Percentiles rank a stretch among this genome's conserved stretches.
phyloP scores from a whole-genome alignment of 2,888 invertebrate species.

The Graphium colonna region DNA sequence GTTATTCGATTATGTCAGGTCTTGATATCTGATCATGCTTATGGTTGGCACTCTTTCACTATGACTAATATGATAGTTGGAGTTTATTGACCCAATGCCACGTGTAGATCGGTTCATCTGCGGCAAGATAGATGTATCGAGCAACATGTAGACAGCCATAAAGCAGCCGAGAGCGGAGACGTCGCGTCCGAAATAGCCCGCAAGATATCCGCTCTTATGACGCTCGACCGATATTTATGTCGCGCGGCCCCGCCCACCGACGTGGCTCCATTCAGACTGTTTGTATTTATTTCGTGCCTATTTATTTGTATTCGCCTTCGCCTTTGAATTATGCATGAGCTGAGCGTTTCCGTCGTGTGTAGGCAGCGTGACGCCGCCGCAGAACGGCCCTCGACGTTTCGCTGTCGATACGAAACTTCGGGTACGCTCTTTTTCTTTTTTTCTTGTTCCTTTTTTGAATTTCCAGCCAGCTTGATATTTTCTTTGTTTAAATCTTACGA shows the following conservation, averaged over 20 bases:
- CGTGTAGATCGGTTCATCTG: slow-evolving; percentile 13
- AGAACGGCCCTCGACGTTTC: slow-evolving; percentile 42
- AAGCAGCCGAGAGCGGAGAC: slow-evolving; percentile 29
- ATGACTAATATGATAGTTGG: neutral
- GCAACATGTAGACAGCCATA: slow-evolving; percentile 24
- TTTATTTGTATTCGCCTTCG: slow-evolving; percentile 78
- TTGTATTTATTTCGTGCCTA: slow-evolving; percentile 79
- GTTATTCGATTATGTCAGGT: too few species aligned
- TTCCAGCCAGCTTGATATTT: slow-evolving; percentile 25
- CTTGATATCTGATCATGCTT: too few species aligned
- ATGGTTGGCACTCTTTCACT: too few species aligned
- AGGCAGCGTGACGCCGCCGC: slow-evolving; percentile 75
- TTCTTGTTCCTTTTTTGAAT: slow-evolving; percentile 5
- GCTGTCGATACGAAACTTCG: slow-evolving; percentile 26
- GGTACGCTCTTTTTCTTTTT: neutral
- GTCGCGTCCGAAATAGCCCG: slow-evolving; percentile 64
- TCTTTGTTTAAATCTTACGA: neutral
- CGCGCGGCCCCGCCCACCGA: slow-evolving; percentile 73
- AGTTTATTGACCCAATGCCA: slow-evolving; percentile 10
- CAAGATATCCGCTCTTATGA: slow-evolving; percentile 70
- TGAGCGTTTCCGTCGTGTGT: slow-evolving; percentile 77
- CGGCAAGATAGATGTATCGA: slow-evolving; percentile 17
- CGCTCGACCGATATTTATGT: slow-evolving; percentile 77
- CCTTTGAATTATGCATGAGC: slow-evolving; percentile 78
- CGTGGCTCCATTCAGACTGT: slow-evolving; percentile 77